Evolutionary conservation across 2,888 invertebrate species (phyloP).

Genomic region (Drosophila affinis): DNA sequence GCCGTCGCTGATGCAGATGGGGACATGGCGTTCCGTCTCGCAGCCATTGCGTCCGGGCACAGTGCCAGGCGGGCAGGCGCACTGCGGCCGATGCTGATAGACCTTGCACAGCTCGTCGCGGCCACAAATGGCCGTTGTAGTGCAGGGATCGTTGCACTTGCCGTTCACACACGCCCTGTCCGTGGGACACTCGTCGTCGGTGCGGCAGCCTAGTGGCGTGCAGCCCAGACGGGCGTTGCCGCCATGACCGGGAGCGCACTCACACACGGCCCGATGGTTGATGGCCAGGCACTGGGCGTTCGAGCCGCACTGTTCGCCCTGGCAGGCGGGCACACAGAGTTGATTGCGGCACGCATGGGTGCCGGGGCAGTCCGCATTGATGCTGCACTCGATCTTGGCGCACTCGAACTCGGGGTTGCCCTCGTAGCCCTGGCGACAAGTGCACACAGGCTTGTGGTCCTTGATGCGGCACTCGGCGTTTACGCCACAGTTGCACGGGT

Average conservation of each 20-base stretch:
- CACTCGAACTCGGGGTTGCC: slow-evolving; percentile 94
- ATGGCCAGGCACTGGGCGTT: slow-evolving; percentile 91
- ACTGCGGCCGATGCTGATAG: slow-evolving; percentile 90
- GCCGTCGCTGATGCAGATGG: slow-evolving; percentile 89
- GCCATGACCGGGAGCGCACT: slow-evolving; percentile 91
- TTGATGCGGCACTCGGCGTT: slow-evolving; percentile 93
- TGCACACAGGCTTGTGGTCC: slow-evolving; percentile 94
- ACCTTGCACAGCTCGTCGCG: slow-evolving; percentile 90
- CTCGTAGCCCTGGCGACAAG: slow-evolving; percentile 92
- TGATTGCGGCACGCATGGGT: slow-evolving; percentile 93
- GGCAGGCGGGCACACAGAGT: slow-evolving; percentile 92
- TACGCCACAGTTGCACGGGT: slow-evolving; percentile 93
- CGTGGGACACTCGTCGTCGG: slow-evolving; percentile 91
- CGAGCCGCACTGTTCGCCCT: slow-evolving; percentile 89
- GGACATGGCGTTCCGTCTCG: slow-evolving; percentile 85
- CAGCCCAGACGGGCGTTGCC: slow-evolving; percentile 93
- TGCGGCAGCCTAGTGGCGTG: slow-evolving; percentile 91
- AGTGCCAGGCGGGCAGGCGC: slow-evolving; percentile 92
- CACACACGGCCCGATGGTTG: slow-evolving; percentile 92
- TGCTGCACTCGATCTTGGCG: slow-evolving; percentile 89
- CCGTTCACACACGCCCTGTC: slow-evolving; percentile 92
- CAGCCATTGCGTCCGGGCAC: slow-evolving; percentile 87
- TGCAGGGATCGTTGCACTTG: slow-evolving; percentile 91
- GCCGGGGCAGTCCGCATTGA: slow-evolving; percentile 90
- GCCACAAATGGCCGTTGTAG: slow-evolving; percentile 88